phyloP scores from a whole-genome alignment of 2,797 vertebrate genomes.

The Zalophus californianus region DNA sequence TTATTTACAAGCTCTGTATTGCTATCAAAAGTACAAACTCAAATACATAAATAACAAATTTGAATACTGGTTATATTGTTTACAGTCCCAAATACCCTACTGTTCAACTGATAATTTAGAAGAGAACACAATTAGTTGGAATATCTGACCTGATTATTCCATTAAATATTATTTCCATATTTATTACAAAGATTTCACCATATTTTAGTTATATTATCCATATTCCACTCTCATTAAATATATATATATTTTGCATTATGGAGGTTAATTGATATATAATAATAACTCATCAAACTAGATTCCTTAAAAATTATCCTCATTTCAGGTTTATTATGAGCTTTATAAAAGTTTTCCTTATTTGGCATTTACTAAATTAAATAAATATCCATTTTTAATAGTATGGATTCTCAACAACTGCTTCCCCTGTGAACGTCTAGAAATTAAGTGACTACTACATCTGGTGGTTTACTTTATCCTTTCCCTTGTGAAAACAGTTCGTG shows the following conservation, averaged over 20 bases:
- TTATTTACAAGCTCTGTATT: background rate
- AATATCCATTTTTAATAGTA: background rate
- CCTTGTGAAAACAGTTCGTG: background rate
- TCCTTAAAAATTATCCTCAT: background rate
- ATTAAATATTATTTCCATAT: background rate
- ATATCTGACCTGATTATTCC: background rate
- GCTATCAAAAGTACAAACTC: background rate
- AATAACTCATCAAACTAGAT: background rate
- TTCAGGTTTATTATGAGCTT: background rate
- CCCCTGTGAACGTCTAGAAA: background rate
- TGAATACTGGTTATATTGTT: background rate
- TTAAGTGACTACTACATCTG: constrained; percentile 53
- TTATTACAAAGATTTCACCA: background rate
- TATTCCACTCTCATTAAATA: background rate
- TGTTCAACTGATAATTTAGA: background rate
- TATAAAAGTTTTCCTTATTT: background rate
- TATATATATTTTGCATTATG: background rate
- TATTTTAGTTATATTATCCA: background rate
- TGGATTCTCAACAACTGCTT: background rate
- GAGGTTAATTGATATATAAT: background rate
- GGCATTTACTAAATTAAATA: background rate
- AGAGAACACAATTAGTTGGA: background rate
- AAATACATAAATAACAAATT: background rate
- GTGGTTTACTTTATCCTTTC: constrained; percentile 12
- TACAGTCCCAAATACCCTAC: background rate